These are phyloP conservation scores for Simalia tracyae DNA, from an alignment of 2,797 vertebrate species.

Conservation along the genomic window DNA sequence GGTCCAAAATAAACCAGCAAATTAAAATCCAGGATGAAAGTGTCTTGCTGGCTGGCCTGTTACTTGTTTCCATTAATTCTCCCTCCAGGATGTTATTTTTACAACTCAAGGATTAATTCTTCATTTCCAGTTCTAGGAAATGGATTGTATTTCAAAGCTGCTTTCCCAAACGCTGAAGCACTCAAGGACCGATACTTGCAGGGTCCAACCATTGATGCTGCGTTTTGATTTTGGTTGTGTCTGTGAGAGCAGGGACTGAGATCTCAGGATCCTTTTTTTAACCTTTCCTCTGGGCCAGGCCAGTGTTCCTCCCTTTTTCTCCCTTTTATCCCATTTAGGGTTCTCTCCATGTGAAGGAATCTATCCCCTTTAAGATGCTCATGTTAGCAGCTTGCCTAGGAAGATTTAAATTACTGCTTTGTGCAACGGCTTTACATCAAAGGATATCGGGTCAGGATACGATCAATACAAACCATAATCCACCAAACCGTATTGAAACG, in stretches of 20 bases:
- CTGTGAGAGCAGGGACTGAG: background rate
- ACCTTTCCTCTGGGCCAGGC: no score
- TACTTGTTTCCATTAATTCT: constrained; percentile 48
- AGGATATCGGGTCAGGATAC: background rate
- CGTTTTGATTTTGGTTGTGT: background rate
- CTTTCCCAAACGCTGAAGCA: constrained; percentile 6
- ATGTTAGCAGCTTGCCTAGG: background rate
- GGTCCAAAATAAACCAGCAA: constrained; percentile 37
- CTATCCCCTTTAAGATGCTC: background rate
- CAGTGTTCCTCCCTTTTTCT: background rate
- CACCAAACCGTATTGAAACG: background rate
- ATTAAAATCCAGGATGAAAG: constrained; percentile 33
- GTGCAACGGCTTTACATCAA: background rate
- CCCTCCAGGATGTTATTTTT: constrained; percentile 56
- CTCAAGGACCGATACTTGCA: background rate
- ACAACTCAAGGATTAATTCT: constrained; percentile 53
- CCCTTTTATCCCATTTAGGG: background rate
- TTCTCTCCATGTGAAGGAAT: background rate
- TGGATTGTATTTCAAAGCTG: constrained; percentile 32
- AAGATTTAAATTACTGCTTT: background rate
- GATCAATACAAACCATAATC: background rate
- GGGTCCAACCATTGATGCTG: background rate
- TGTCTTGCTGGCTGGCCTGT: constrained; percentile 42
- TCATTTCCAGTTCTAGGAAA: constrained; percentile 49
- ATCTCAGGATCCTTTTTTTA: background rate